Conservation (phyloP, 2,113 vertebrate species). For the Artemisiospiza belli region DNA sequence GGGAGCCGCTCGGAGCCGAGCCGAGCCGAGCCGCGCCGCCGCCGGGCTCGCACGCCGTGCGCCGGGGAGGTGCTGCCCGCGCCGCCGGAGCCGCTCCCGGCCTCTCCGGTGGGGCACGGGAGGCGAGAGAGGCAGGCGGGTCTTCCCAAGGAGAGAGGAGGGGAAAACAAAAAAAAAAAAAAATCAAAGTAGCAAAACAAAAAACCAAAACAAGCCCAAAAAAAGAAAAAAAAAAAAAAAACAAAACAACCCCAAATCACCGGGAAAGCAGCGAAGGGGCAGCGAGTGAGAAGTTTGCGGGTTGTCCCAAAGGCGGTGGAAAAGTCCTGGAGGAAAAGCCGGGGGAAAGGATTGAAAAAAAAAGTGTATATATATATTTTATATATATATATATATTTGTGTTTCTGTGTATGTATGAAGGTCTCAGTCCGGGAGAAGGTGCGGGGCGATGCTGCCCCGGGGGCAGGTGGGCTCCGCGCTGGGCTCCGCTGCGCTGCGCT, state of each 20-base stretch:
- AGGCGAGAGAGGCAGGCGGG: neutral
- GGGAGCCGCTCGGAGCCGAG: neutral
- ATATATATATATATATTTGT: neutral
- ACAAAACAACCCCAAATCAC: neutral
- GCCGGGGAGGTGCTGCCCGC: too few species aligned
- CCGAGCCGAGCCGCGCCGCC: neutral
- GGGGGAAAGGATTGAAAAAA: neutral
- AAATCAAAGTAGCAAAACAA: neutral
- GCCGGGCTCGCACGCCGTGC: too few species aligned
- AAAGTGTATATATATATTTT: neutral
- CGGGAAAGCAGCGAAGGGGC: neutral
- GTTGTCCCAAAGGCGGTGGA: neutral
- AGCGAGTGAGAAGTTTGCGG: neutral
- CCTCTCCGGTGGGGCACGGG: neutral
- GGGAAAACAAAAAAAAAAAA: too few species aligned
- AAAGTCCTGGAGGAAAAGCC: conserved; percentile 27
- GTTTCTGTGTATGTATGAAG: neutral
- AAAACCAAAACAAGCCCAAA: neutral
- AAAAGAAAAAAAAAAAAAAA: neutral
- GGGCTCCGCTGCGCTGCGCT: neutral
- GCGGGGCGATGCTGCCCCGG: conserved; percentile 29
- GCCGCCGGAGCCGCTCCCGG: neutral
- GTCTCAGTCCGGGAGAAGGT: neutral
- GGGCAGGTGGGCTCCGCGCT: conserved; percentile 44
- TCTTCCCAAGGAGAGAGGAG: neutral